These are phyloP conservation scores for Agrotis exclamationis DNA, from an alignment of 2,888 invertebrate genomes.

Conservation along the genomic window DNA sequence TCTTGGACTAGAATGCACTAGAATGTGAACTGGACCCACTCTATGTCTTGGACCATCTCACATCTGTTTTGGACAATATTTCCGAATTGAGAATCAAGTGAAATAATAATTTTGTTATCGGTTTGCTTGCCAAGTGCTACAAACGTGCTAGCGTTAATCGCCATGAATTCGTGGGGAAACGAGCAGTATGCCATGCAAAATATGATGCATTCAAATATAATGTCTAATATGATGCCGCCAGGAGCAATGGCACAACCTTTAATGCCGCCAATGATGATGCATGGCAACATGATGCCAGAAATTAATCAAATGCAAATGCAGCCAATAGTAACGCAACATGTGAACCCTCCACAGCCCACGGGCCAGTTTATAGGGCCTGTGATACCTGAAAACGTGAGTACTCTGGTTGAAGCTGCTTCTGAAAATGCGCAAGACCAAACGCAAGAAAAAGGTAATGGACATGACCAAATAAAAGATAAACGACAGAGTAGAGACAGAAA, in stretches of 20 bases:
- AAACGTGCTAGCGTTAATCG: too few relatives aligned
- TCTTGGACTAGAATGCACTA: too few relatives aligned
- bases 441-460: constrained; percentile 24
- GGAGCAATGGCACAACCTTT: constrained; percentile 24
- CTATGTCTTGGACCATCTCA: too few relatives aligned
- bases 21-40: too few relatives aligned
- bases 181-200: constrained; percentile 63
- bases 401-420: neutral
- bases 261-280: constrained; percentile 8
- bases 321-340: constrained; percentile 18
- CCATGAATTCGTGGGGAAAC: constrained; percentile 63
- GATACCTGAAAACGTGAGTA: constrained; percentile 39
- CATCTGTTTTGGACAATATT: too few relatives aligned
- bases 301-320: constrained; percentile 52
- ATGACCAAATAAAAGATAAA: constrained; percentile 29
- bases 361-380: constrained; percentile 56
- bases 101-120: too few relatives aligned
- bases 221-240: constrained; percentile 58
- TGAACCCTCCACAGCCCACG: constrained; percentile 29
- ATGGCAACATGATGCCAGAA: constrained; percentile 27
- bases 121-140: neutral
- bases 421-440: constrained; percentile 24
- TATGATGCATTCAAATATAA: constrained; percentile 60
- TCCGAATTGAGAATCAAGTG: neutral
- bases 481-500: constrained; percentile 38